Evolutionary conservation across 2,888 invertebrate genomes (phyloP).

Genomic region (Stenotaenia linearis): DNA sequence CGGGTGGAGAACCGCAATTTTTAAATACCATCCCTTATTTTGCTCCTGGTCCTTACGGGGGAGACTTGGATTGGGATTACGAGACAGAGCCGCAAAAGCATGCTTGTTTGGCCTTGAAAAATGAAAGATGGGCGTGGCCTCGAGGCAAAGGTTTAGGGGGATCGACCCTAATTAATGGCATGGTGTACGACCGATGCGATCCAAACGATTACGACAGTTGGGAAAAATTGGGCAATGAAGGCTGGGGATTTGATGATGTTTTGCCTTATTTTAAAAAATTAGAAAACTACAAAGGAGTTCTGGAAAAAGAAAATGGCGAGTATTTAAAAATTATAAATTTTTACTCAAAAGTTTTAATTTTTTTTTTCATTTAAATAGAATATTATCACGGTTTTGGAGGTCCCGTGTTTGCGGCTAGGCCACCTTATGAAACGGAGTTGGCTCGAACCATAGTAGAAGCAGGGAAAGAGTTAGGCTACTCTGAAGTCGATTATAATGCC

Average conservation of each 20-base stretch:
- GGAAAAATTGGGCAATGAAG: neutral
- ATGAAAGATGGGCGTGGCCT: neutral
- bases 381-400: neutral
- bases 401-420: neutral
- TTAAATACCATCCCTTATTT: constrained; percentile 65
- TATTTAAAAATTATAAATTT: neutral
- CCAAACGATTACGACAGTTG: neutral
- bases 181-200: neutral
- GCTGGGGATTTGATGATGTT: constrained; percentile 16
- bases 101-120: constrained; percentile 50
- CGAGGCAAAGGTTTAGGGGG: neutral
- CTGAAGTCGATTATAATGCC: constrained; percentile 21
- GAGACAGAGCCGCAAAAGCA: constrained; percentile 38
- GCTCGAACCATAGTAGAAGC: neutral
- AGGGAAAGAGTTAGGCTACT: neutral
- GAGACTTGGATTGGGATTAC: constrained; percentile 12
- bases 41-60: constrained; percentile 53
- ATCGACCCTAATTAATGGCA: neutral
- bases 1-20: constrained; percentile 58
- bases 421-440: neutral
- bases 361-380: neutral
- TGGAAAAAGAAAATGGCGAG: neutral
- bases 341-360: neutral
- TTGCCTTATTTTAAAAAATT: constrained; percentile 3
- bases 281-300: neutral